Evolutionary conservation across 2,888 invertebrate genomes (phyloP), one percentile per base, ranked within the genome.

Genomic region (Punctoribates punctum): DNA sequence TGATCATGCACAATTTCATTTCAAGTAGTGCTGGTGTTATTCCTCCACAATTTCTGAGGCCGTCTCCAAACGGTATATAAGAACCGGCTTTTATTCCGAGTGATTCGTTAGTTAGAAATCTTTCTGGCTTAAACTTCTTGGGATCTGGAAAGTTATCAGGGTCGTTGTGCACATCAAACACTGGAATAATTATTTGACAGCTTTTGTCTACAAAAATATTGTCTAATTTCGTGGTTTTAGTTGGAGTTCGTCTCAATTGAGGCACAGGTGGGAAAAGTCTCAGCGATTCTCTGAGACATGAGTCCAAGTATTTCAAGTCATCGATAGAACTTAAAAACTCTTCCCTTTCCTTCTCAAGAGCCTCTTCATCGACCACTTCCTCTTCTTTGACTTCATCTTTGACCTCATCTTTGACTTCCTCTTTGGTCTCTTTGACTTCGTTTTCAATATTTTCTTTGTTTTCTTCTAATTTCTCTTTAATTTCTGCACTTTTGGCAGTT

Each of bases 21-120:
- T 73, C 54, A 1, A 73, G 25, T 27, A 54, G 20, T 11, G 73
- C 73, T 6, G 48, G 8, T 20, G 46, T 20, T 20, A 20, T 73
- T 17, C 48, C 51, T 15, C 23, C 20, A 13, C 51, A 51, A 1
- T 15, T 29, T 34, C 73, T 23, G 0, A 20, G 23, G 2, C 73
- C 73, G 11, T 73, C 73, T 2, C 23, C 73, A 34, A 73, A 73
- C 3, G 51, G 73, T 11, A 34, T 9, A 20, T 51, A 73, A n/a
- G 73, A 0, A 6, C 46, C 46, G 6, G 73, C n/a, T 1, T 29
- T 34, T 54, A 73, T 51, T 48, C 11, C 25, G 11, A 6, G 17
- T 11, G 17, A n/a, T 23, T 51, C 20, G 4, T 73, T 15, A 0
- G 48, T 9, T 13, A 73, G 20, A 57, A 73, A 73, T 27, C 73